phyloP scores from a whole-genome alignment of 2,888 invertebrate species.

The Heliconius sara region DNA sequence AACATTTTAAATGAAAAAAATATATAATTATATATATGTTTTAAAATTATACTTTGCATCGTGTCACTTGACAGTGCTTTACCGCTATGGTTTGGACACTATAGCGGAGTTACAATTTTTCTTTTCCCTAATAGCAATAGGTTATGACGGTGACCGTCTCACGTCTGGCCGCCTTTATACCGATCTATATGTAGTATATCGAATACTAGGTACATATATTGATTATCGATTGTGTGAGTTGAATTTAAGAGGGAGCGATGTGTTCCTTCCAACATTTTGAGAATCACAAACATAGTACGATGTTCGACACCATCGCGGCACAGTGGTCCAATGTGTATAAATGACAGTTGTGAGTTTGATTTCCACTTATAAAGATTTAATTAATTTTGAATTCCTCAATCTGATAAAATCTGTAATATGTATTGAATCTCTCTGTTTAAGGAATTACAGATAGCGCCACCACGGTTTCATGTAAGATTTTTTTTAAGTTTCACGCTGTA shows the following conservation, averaged over 20 bases:
- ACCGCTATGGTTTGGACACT: too few relatives aligned
- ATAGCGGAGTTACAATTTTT: too few relatives aligned
- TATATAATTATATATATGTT: too few relatives aligned
- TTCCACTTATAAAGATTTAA: neutral
- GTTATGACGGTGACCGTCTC: neutral
- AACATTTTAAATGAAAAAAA: too few relatives aligned
- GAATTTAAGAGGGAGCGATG: conserved; percentile 8
- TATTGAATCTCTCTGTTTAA: too few relatives aligned
- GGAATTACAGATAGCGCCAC: too few relatives aligned
- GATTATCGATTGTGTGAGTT: conserved; percentile 6
- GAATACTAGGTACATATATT: neutral
- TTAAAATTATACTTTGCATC: too few relatives aligned
- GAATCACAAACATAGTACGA: neutral
- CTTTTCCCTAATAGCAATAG: neutral
- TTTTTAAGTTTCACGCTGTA: neutral
- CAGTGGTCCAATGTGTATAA: neutral
- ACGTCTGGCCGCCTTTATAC: neutral
- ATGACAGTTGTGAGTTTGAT: neutral
- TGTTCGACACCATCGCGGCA: neutral
- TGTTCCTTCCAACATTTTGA: neutral
- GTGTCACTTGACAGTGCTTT: too few relatives aligned
- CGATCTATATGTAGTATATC: neutral
- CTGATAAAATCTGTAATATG: too few relatives aligned
- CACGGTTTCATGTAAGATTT: neutral
- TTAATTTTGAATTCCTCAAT: neutral